Evolutionary conservation across 2,888 invertebrate genomes (phyloP).

Genomic region (Limnephilus lunatus): DNA sequence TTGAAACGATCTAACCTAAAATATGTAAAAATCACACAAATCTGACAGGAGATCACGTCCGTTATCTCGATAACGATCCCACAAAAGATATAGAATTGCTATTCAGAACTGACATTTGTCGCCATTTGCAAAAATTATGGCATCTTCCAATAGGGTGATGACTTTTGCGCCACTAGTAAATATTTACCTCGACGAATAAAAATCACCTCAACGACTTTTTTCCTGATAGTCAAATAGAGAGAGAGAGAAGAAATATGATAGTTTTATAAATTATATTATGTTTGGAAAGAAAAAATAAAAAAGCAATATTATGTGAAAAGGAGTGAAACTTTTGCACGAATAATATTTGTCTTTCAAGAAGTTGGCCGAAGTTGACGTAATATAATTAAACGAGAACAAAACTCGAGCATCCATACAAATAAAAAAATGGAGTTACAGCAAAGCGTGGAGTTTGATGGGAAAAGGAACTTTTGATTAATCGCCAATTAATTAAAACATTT

Average conservation of each 20-base stretch:
- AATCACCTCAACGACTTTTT: background rate
- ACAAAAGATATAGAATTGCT: no score
- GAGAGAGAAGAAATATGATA: background rate
- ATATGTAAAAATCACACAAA: no score
- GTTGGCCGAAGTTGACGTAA: background rate
- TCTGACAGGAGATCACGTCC: no score
- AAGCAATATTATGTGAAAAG: background rate
- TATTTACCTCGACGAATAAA: background rate
- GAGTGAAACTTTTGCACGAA: background rate
- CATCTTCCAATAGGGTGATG: no score
- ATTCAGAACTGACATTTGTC: no score
- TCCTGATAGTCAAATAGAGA: background rate
- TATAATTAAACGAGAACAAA: background rate
- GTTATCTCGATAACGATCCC: no score
- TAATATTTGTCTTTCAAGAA: background rate
- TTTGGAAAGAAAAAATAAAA: background rate
- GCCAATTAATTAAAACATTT: background rate
- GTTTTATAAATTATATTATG: background rate
- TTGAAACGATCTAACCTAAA: no score
- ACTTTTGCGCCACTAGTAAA: background rate
- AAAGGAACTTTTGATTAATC: background rate
- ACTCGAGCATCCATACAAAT: background rate
- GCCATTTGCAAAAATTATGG: no score
- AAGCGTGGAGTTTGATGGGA: background rate
- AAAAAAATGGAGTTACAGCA: background rate